These are phyloP conservation scores for Mantis religiosa DNA, from an alignment of 2,888 invertebrate genomes.

Conservation along the genomic window DNA sequence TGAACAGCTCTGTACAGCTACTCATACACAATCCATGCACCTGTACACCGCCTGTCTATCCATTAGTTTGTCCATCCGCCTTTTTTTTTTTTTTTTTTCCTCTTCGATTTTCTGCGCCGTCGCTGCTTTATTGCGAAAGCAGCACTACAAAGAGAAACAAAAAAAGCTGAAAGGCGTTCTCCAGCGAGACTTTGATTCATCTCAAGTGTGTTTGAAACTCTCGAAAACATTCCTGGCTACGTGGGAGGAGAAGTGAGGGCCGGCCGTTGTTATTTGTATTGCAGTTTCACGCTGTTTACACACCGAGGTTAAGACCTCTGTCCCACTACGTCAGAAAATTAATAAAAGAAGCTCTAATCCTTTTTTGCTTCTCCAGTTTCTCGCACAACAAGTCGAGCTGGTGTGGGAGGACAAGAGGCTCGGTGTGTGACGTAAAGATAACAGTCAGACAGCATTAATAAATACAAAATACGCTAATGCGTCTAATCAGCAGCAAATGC, in stretches of 20 bases:
- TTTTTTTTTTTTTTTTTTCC: neutral
- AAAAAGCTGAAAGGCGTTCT: neutral
- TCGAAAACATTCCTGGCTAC: neutral
- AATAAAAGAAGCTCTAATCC: neutral
- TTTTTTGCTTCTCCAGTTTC: neutral
- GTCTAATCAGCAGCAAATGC: neutral
- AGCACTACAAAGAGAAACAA: neutral
- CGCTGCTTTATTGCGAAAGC: neutral
- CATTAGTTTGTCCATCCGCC: too few species aligned
- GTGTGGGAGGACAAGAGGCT: neutral
- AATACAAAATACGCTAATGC: neutral
- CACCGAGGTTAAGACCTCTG: neutral
- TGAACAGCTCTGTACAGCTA: too few species aligned
- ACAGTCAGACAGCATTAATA: neutral
- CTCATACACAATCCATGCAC: too few species aligned
- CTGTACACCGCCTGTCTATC: too few species aligned
- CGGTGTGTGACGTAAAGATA: neutral
- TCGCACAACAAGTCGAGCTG: neutral
- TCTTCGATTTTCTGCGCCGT: neutral
- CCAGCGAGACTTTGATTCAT: neutral
- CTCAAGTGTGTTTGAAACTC: neutral
- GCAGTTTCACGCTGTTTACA: neutral
- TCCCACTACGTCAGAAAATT: neutral
- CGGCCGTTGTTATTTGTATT: neutral
- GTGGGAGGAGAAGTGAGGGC: neutral